These are phyloP conservation scores for Heliocidaris erythrogramma DNA, from an alignment of 35 echinoderm and acorn worm genomes.

Conservation along the genomic window DNA sequence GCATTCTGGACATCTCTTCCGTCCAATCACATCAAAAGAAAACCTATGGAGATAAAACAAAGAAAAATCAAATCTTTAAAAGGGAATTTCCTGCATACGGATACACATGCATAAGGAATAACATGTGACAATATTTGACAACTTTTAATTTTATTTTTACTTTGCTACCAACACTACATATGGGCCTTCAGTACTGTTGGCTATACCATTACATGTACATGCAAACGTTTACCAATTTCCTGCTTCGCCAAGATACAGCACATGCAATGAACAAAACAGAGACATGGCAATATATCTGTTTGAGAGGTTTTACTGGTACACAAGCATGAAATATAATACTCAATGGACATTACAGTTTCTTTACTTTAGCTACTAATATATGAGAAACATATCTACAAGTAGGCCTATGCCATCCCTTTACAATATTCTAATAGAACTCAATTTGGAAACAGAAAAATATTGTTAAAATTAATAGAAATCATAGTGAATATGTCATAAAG, in stretches of 20 bases:
- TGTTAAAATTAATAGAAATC: no score
- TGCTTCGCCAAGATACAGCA: not conserved
- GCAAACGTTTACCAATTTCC: not conserved
- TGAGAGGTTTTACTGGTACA: not conserved
- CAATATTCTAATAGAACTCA: no score
- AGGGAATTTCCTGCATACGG: no score
- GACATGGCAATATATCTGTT: not conserved
- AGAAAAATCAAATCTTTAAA: not conserved
- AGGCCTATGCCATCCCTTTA: no score
- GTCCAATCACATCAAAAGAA: constrained; percentile 27
- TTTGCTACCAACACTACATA: not conserved
- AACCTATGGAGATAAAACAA: not conserved
- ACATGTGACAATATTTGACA: not conserved
- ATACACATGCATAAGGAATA: no score
- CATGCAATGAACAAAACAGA: not conserved
- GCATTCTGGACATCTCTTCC: constrained; percentile 36
- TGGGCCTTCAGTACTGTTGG: not conserved
- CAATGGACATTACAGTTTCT: not conserved
- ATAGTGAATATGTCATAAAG: no score
- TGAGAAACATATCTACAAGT: no score
- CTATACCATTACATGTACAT: not conserved
- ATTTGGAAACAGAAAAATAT: no score
- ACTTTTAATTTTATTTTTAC: not conserved
- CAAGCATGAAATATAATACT: not conserved
- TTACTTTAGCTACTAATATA: not conserved